A percentile compares a stretch with the other conserved stretches of the same genome.
Conservation (phyloP, 2,797 vertebrate species). For the Ataeniobius toweri region DNA sequence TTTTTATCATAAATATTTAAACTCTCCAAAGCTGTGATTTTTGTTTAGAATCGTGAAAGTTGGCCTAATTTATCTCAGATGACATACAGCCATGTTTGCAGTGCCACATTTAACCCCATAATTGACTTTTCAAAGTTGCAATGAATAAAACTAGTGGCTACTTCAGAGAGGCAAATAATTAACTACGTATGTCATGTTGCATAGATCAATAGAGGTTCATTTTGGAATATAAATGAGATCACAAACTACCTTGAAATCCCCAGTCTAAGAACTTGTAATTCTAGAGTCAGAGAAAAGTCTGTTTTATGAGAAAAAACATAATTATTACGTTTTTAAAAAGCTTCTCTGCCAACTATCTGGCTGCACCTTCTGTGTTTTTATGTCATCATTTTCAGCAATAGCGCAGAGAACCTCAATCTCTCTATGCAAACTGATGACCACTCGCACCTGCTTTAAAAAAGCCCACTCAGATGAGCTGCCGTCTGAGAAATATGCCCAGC, state of each 20-base stretch:
- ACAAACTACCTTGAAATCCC: background rate
- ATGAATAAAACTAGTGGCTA: constrained; percentile 5
- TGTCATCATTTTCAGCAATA: constrained; percentile 46
- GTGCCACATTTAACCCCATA: background rate
- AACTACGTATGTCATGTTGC: constrained; percentile 10
- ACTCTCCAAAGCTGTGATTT: background rate
- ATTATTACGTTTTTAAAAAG: background rate
- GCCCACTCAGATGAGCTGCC: constrained; percentile 32
- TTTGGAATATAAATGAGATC: background rate
- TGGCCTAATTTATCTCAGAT: background rate
- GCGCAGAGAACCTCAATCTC: constrained; percentile 45
- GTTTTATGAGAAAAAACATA: constrained; percentile 35
- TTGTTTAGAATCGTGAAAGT: background rate
- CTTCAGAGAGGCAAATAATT: constrained; percentile 5
- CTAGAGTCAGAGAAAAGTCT: background rate
- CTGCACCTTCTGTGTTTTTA: constrained; percentile 22
- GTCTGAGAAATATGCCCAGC: constrained; percentile 41
- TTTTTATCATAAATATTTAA: background rate
- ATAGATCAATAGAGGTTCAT: constrained; percentile 11
- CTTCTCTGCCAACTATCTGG: constrained; percentile 16
- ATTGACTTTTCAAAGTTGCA: background rate
- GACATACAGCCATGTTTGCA: background rate
- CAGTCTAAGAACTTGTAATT: background rate
- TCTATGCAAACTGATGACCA: constrained; percentile 39
- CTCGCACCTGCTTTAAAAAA: constrained; percentile 31